Evolutionary conservation across 23 tunicate species (phyloP), one percentile per base, ranked within the genome.

Genomic region (Corella eumyota): DNA sequence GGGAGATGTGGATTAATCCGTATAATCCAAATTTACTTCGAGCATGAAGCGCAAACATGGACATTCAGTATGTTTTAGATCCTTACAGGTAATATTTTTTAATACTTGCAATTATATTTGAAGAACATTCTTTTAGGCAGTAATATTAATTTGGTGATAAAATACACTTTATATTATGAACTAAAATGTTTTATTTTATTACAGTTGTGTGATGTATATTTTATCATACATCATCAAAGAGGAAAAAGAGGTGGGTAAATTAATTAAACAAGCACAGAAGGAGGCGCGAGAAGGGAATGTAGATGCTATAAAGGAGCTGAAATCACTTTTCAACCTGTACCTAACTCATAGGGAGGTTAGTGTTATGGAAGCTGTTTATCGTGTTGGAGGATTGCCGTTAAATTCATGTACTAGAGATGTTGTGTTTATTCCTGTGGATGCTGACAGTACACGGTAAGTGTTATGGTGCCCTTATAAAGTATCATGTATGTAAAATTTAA

Each of bases 21-120:
- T n/a, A n/a, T n/a, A 50, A 69, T 24, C 36, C 65, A 25, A 25
- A 30, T 2, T 24, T 69, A 15, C 65, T 69, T 6, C 36, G 44
- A 3, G 5, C 54, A 26, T 69, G 75, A 65, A 58, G 58, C 36
- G 75, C 65, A 4, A 69, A 69, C n/a, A n/a, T n/a, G n/a, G n/a
- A n/a, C n/a, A n/a, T n/a, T n/a, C n/a, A n/a, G n/a, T n/a, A n/a
- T n/a, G n/a, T n/a, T n/a, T n/a, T n/a, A n/a, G n/a, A n/a, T n/a
- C n/a, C n/a, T n/a, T n/a, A n/a, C n/a, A n/a, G 33, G 6, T 69
- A 33, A 65, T 56, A 36, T 56, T 69, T 57, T n/a, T n/a, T n/a
- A n/a, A n/a, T n/a, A n/a, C n/a, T n/a, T n/a, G n/a, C n/a, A n/a
- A n/a, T n/a, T n/a, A n/a, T n/a, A n/a, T n/a, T n/a, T n/a, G n/a